These are phyloP conservation scores for Zophobas morio DNA, from an alignment of 1,140 invertebrate species.

Conservation along the genomic window DNA sequence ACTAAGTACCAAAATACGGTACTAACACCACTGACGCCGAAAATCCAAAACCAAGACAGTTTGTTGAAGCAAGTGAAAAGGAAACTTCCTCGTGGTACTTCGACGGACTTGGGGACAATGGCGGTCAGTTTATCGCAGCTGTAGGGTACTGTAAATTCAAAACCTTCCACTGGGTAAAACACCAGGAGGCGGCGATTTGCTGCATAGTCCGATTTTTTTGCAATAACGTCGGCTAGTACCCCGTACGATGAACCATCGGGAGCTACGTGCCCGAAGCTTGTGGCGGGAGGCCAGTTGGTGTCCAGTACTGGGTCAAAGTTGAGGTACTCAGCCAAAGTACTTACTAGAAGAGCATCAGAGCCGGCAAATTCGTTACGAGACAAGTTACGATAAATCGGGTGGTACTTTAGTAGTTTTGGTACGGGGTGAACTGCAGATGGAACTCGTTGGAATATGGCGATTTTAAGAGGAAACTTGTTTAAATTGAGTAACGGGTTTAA, in stretches of 20 bases:
- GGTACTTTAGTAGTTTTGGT: not conserved
- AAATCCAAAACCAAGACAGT: not conserved
- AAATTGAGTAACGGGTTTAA: not conserved
- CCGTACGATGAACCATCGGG: constrained; percentile 61
- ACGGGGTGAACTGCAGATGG: not conserved
- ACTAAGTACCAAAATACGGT: not conserved
- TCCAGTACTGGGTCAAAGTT: constrained; percentile 63
- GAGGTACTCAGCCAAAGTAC: constrained; percentile 60
- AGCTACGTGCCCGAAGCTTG: constrained; percentile 60
- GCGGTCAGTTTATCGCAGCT: constrained; percentile 66
- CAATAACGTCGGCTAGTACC: constrained; percentile 64
- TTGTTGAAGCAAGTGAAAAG: constrained; percentile 64
- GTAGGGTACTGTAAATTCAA: constrained; percentile 65
- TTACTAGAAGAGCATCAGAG: constrained; percentile 62
- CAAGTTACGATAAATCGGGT: not conserved
- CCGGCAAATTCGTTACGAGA: not conserved
- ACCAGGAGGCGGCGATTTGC: constrained; percentile 66
- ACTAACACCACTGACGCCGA: not conserved
- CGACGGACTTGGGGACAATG: constrained; percentile 64
- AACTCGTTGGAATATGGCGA: not conserved
- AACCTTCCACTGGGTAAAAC: constrained; percentile 58
- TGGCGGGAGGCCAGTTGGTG: constrained; percentile 49
- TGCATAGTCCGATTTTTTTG: constrained; percentile 63
- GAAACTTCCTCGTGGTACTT: constrained; percentile 66
- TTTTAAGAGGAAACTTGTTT: not conserved